Percentiles rank a stretch among this genome's conserved stretches.
Conservation (phyloP, 2,113 vertebrate genomes). For the Pseudorectes ferrugineus region DNA sequence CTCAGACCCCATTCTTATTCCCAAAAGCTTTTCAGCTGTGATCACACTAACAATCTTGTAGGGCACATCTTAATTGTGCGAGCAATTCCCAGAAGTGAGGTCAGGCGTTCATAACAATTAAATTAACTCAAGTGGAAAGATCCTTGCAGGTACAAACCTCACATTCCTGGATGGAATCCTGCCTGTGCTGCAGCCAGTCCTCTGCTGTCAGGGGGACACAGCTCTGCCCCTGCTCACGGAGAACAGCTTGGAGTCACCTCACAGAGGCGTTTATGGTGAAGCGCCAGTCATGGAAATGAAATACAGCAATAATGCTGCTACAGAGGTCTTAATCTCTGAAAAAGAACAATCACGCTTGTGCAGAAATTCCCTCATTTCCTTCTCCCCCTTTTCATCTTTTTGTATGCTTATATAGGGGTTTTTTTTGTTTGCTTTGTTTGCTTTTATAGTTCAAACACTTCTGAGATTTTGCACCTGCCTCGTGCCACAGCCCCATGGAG, state of each 20-base stretch:
- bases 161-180: not conserved
- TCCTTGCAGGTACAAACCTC: not conserved
- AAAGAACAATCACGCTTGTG: rapidly evolving
- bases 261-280: not conserved
- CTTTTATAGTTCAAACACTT: not conserved
- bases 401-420: not conserved
- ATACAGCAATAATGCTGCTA: not conserved
- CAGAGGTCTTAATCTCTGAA: not conserved
- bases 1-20: not conserved
- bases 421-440: not conserved
- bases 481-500: not conserved
- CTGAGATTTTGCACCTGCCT: not conserved
- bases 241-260: not conserved
- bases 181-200: not conserved
- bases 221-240: not conserved
- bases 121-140: not conserved
- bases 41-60: not conserved
- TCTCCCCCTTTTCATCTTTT: not conserved
- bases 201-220: not conserved
- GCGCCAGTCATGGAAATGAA: not conserved
- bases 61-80: not conserved
- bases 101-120: not conserved
- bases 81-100: not conserved
- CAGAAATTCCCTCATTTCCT: not conserved
- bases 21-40: not conserved